Percentiles rank a stretch among this genome's conserved stretches.
Conservation (phyloP, 2,797 vertebrate genomes). For the Euthynnus affinis region DNA sequence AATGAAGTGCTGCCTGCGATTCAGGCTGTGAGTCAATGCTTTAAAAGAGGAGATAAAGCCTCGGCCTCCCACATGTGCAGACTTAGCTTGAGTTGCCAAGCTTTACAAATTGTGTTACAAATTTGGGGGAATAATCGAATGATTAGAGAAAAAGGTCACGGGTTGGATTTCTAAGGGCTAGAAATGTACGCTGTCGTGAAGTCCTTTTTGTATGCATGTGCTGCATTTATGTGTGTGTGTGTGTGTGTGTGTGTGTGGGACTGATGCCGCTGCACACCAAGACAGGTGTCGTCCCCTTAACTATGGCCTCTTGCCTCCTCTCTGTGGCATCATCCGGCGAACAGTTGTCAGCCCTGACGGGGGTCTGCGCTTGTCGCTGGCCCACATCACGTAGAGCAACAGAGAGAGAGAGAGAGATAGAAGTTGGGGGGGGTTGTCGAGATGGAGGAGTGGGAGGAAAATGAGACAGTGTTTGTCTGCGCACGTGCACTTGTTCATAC, state of each 20-base stretch:
- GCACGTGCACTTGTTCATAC: constrained; percentile 41
- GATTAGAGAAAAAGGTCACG: not conserved
- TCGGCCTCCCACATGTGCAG: constrained; percentile 47
- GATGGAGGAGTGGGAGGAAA: constrained; percentile 25
- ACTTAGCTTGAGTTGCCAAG: constrained; percentile 16
- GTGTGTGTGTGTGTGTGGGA: constrained; percentile 10
- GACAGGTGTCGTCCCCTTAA: constrained; percentile 63
- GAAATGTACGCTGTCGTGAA: constrained; percentile 1
- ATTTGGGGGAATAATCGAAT: not conserved
- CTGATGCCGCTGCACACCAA: constrained; percentile 41
- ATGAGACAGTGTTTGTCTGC: constrained; percentile 41
- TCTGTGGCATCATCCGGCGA: constrained; percentile 72
- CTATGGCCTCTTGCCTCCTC: constrained; percentile 63
- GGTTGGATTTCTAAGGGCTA: not conserved
- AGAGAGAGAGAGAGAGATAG: not conserved
- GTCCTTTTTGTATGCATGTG: not conserved
- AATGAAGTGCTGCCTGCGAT: constrained; percentile 48
- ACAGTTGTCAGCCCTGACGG: constrained; percentile 82
- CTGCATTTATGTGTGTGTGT: constrained; percentile 8
- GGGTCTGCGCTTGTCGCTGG: constrained; percentile 75
- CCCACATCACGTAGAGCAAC: constrained; percentile 44
- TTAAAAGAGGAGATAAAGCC: constrained; percentile 67
- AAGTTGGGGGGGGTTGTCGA: constrained; percentile 1
- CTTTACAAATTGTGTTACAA: not conserved
- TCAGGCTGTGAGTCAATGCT: constrained; percentile 58